Percentiles rank a stretch among this genome's conserved stretches.
Conservation (phyloP, 2,113 vertebrate species). For the Psittacula cyanocephala region DNA sequence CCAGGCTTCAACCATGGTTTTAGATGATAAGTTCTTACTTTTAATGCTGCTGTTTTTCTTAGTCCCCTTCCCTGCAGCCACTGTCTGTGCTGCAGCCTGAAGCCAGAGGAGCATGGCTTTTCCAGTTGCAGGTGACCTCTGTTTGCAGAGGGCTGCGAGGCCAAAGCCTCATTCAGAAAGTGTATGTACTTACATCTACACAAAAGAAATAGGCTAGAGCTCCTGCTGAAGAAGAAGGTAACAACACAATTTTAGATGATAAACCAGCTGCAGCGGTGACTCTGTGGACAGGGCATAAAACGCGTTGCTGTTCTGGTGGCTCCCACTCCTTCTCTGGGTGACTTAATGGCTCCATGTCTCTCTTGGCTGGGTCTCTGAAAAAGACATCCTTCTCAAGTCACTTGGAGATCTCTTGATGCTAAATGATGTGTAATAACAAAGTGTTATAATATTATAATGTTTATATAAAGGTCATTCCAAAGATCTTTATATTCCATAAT, state of each 20-base stretch:
- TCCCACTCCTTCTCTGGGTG: background rate
- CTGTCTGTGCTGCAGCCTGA: fast-evolving
- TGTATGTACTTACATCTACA: background rate
- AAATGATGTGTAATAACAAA: background rate
- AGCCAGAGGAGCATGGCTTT: background rate
- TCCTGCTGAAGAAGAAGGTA: background rate
- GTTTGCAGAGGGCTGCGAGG: background rate
- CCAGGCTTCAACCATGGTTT: slow-evolving; percentile 26
- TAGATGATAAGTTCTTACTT: background rate
- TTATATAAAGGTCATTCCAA: background rate
- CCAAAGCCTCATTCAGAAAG: background rate
- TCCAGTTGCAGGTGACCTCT: fast-evolving
- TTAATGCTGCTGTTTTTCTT: background rate
- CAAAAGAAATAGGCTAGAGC: background rate
- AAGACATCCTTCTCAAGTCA: background rate
- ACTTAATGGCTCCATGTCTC: fast-evolving
- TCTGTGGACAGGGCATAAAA: background rate
- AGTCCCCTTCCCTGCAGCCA: background rate
- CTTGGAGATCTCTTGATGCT: background rate
- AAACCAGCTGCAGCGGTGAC: fast-evolving
- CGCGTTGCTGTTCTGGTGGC: background rate
- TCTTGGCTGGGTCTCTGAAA: background rate
- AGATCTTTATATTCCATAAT: background rate
- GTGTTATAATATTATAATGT: background rate
- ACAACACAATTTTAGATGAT: fast-evolving